These are phyloP conservation scores for Lepetodrilus schrolli DNA, from an alignment of 2,888 invertebrate species.

Conservation along the genomic window DNA sequence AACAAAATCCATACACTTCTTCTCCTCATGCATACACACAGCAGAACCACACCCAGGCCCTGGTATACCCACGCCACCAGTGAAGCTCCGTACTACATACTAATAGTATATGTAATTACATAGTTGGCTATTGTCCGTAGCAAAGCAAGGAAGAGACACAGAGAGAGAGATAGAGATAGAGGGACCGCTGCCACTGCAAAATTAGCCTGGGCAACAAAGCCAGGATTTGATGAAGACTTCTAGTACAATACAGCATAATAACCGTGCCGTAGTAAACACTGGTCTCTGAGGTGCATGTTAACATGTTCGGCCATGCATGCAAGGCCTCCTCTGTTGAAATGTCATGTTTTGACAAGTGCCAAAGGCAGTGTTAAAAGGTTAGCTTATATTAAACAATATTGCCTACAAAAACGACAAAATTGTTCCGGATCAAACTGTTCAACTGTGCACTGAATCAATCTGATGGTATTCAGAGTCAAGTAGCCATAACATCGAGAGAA, in stretches of 20 bases:
- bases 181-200: too few species aligned
- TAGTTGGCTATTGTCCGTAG: neutral
- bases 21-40: neutral
- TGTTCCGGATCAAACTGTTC: conserved; percentile 15
- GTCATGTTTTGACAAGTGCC: conserved; percentile 26
- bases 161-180: too few species aligned
- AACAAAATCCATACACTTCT: too few species aligned
- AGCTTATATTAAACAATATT: conserved; percentile 26
- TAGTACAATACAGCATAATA: neutral
- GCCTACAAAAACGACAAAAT: neutral
- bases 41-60: neutral
- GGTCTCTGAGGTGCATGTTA: conserved; percentile 6
- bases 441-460: conserved; percentile 13
- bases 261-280: neutral
- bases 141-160: neutral
- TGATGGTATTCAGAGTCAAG: neutral
- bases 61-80: neutral
- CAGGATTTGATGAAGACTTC: neutral
- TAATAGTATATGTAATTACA: neutral
- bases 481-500: neutral
- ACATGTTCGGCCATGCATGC: conserved; percentile 9
- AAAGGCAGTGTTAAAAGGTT: conserved; percentile 24
- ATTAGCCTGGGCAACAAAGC: neutral
- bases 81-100: neutral
- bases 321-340: neutral